phyloP scores from a whole-genome alignment of 2,797 vertebrate genomes.

The Darevskia mixta region DNA sequence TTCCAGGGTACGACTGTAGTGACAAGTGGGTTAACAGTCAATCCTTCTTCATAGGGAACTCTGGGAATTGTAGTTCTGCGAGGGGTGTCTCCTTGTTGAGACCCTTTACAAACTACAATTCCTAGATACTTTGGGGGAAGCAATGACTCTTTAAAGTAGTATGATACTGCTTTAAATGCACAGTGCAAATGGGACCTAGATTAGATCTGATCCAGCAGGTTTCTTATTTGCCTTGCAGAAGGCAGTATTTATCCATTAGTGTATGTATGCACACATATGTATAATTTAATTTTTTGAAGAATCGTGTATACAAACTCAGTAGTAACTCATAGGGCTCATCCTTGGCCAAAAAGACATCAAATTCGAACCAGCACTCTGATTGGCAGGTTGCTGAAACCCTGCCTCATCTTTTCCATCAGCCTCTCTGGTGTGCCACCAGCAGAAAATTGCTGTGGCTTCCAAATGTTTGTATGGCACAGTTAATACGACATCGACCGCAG shows the following conservation, averaged over 20 bases:
- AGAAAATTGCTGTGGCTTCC: neutral
- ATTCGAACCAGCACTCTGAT: neutral
- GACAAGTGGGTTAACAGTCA: too few species aligned
- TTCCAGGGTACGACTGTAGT: too few species aligned
- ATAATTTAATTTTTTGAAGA: neutral
- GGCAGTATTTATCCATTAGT: neutral
- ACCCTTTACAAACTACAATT: too few species aligned
- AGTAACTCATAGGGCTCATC: neutral
- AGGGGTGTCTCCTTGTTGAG: too few species aligned
- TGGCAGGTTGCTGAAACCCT: constrained; percentile 5
- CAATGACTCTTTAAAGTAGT: too few species aligned
- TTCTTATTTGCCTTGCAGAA: too few species aligned
- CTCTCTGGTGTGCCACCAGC: neutral
- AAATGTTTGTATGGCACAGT: neutral
- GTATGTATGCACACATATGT: neutral
- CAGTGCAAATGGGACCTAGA: too few species aligned
- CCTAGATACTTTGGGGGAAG: too few species aligned
- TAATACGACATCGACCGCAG: neutral
- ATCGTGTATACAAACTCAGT: neutral
- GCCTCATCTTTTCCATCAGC: neutral
- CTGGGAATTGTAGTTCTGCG: too few species aligned
- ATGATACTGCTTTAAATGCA: too few species aligned
- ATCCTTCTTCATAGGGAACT: too few species aligned
- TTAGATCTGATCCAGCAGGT: neutral
- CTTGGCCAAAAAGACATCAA: neutral